Evolutionary conservation across 1,140 invertebrate species (phyloP), one percentile per base, ranked within the genome.

Genomic region (Polypedilum vanderplanki): DNA sequence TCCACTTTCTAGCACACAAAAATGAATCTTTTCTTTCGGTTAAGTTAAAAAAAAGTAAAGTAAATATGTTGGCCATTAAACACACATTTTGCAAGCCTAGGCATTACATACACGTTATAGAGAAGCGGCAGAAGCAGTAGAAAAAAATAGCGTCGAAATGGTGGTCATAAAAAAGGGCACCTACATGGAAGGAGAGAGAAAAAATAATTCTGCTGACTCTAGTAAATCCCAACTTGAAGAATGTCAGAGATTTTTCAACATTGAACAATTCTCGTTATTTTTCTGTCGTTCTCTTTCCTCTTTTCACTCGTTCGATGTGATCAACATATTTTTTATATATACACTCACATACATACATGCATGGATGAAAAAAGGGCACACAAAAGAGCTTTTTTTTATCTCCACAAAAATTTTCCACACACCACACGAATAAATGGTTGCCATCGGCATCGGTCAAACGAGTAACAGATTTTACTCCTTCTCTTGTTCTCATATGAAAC

Each of bases 341-440:
- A 33, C 46, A 57, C 15, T 4, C 10, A 57, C 46, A 57, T 57
- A 12, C 10, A 57, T 3, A 57, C 41, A n/a, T 57, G 9, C 12
- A 57, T n/a, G 46, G 12, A 15, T 2, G 46, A n/a, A n/a, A n/a
- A 33, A n/a, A 15, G 46, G 46, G 46, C 10, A 57, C 65, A 22
- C 17, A 70, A 70, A 70, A 70, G 18, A 70, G 65, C n/a, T 18
- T 22, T 18, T 65, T 65, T 67, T 70, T 70, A 70, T 70, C 65
- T 70, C 65, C 65, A 70, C 65, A 70, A 57, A 57, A 70, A 70
- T 70, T 70, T 70, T 18, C 65, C 65, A 70, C 65, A 70, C 65
- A 18, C 17, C 65, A 57, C 46, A 57, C 24, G 24, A 57, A 57
- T 57, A 57, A 57, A 20, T 22, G 65, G 65, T 70, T 70, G 65